Evolutionary conservation across 2,113 vertebrate genomes (phyloP), one percentile per base, ranked within the genome.

Genomic region (Paratilapia polleni): DNA sequence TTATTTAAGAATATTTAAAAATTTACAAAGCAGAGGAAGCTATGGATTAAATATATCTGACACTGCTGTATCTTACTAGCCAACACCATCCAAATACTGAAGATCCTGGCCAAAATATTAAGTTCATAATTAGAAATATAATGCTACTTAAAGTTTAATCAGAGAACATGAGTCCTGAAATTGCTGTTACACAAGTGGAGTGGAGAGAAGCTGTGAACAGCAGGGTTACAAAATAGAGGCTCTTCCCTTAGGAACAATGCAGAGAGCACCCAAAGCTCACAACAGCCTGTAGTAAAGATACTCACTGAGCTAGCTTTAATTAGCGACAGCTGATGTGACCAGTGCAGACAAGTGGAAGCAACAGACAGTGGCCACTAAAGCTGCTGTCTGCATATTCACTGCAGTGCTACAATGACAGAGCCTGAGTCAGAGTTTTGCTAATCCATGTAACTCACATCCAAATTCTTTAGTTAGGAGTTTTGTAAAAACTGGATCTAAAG

Each of bases 291-390:
- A 49, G 66, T 70, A 70, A 28, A 17, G 41, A 70, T 70, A 28
- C 41, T 70, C 66, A 49, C 8, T 70, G 66, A 70, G 47, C 41
- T 49, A 70, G 41, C 43, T 70, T 70, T 49, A 49, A 70, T 49
- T 49, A 49, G 49, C 19, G 49, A 52, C 49, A 52, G 49, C 17
- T 52, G 43, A 70, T 70, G 66, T 70, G 43, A 70, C 66, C 66
- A 70, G 66, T 70, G 66, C 24, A 49, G 41, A 70, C 66, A 49
- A 28, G 43, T 70, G 66, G 66, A 70, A 49, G 47, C 66, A 70
- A 70, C 9, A 6, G 66, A 70, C 41, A 49, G 41, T 70, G 64
- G 22, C 64, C 41, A 49, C 64, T 28, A 49, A 49, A 70, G 41
- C 15, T 49, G 41, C 41, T 26, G 64, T 19, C 64, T 70, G 9